Evolutionary conservation across 1,140 invertebrate genomes (phyloP), one percentile per base, ranked within the genome.

Genomic region (Diorhabda sublineata): DNA sequence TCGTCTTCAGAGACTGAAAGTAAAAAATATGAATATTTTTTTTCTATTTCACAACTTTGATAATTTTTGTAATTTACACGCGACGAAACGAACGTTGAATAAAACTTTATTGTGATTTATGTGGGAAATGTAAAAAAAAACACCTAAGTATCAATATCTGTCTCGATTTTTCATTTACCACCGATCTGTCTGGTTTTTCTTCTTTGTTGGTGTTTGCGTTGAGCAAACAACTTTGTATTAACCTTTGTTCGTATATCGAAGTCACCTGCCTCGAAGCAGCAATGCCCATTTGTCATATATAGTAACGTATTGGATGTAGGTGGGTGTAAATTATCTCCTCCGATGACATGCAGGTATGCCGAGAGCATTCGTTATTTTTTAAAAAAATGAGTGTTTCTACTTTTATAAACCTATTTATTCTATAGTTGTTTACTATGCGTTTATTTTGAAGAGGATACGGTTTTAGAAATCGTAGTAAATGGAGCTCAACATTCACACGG

Each of bases 311-410:
- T 7, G 45, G 63, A 56, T 6, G 7, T 63, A 44, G 63, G 63
- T 64, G 63, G 63, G 63, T 64, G 63, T 64, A 64, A 64, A 64
- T 64, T 57, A 64, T 64, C 63, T 43, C 44, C 43, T 56, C 45
- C 52, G 63, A 56, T 64, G 63, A 64, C 47, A 41, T 64, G 63
- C 63, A 64, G 47, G 7, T 64, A 64, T 64, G 63, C 63, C 52
- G 45, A 41, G 63, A 64, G 63, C 63, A 6, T 52, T 64, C 52
- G 45, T 56, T 42, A 64, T 64, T 45, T 52, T 57, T 26, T 26
- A 26, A 26, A 52, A 26, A 64, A 64, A 60, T 60, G 58, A 26
- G 58, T 11, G 11, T 42, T 60, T 4, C 58, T 60, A 3, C 58
- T 60, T 60, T 6, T 60, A 60, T 42, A 3, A 5, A 26, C 58